Evolutionary conservation across 1,140 invertebrate species (phyloP).

Genomic region (Copidosoma floridanum): DNA sequence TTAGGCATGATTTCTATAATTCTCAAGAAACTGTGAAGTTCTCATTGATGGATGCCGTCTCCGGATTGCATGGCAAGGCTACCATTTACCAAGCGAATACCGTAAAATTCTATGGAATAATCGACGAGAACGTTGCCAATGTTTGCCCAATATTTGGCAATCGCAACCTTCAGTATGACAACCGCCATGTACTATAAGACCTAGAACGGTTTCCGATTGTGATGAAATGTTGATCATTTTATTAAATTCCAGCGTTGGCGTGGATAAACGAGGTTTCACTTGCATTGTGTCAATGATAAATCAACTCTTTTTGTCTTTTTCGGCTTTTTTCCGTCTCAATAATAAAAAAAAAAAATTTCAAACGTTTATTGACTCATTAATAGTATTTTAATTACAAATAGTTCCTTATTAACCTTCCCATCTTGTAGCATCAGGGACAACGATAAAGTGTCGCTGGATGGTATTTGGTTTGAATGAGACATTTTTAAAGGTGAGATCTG

Average conservation of each 20-base stretch:
- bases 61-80: slow-evolving; percentile 69
- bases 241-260: slow-evolving; percentile 76
- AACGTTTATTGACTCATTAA: not conserved
- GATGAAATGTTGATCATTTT: slow-evolving; percentile 75
- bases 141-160: slow-evolving; percentile 95
- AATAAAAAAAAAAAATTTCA: slow-evolving; percentile 47
- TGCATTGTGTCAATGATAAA: slow-evolving; percentile 86
- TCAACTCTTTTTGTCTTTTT: slow-evolving; percentile 66
- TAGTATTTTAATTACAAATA: not conserved
- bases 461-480: slow-evolving; percentile 78
- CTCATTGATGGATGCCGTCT: slow-evolving; percentile 74
- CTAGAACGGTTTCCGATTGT: slow-evolving; percentile 64
- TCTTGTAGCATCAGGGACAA: slow-evolving; percentile 82
- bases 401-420: slow-evolving; percentile 76
- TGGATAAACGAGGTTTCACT: slow-evolving; percentile 72
- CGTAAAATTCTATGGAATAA: slow-evolving; percentile 79
- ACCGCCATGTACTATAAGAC: slow-evolving; percentile 72
- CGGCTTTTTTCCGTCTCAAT: slow-evolving; percentile 56
- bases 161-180: slow-evolving; percentile 78
- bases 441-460: slow-evolving; percentile 81
- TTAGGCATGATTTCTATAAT: slow-evolving; percentile 78
- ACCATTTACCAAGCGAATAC: slow-evolving; percentile 71
- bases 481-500: slow-evolving; percentile 57
- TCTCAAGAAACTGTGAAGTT: slow-evolving; percentile 67
- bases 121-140: slow-evolving; percentile 74